Percentiles rank a stretch among this genome's conserved stretches.
Conservation (phyloP, 2,113 vertebrate species). For the Ardeotis arabs region DNA sequence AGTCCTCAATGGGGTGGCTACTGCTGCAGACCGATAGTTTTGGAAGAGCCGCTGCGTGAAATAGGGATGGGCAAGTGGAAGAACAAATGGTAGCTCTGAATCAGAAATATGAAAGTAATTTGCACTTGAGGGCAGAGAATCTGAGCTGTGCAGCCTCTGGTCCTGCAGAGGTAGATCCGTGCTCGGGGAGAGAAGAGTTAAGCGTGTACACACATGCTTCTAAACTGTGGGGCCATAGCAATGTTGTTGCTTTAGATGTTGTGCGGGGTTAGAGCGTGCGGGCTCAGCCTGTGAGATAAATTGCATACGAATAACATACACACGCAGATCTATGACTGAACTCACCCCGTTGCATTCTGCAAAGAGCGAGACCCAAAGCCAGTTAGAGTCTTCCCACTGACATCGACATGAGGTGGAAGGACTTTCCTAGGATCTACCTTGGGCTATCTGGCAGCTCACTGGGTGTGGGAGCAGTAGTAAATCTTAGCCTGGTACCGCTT, state of each 20-base stretch:
- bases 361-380: background rate
- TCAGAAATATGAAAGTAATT: background rate
- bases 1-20: background rate
- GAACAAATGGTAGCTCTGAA: background rate
- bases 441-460: background rate
- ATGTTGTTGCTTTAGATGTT: background rate
- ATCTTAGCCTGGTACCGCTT: background rate
- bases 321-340: background rate
- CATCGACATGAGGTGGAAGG: background rate
- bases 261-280: background rate
- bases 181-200: background rate
- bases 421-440: background rate
- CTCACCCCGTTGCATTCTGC: background rate
- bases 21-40: background rate
- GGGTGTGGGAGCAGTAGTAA: background rate
- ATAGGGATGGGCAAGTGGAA: background rate
- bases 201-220: background rate
- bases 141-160: background rate
- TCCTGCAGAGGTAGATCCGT: background rate
- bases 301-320: background rate
- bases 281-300: background rate
- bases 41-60: background rate
- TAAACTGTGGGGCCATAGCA: background rate
- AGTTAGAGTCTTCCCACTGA: background rate
- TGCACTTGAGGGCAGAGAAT: background rate